phyloP scores from a whole-genome alignment of 2,888 invertebrate species.

The Drosophila paranaensis region DNA sequence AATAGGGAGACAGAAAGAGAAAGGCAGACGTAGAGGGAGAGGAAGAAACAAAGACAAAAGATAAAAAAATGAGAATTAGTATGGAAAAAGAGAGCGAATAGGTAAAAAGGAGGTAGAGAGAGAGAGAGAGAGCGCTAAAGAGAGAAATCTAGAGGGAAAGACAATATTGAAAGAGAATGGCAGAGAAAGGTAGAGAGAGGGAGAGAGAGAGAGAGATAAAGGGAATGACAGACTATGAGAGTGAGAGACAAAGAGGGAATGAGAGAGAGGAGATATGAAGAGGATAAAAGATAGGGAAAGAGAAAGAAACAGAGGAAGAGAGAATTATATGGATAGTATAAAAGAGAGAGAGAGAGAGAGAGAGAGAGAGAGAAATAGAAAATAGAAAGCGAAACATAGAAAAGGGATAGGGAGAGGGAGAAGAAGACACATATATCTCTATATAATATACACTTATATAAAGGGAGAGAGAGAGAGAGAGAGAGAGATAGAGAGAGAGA shows the following conservation, averaged over 20 bases:
- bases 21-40: neutral
- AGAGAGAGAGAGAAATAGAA: neutral
- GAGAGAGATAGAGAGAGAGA: neutral
- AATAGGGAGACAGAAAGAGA: neutral
- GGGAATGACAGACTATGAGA: too few relatives aligned
- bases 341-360: neutral
- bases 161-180: too few relatives aligned
- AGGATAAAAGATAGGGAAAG: neutral
- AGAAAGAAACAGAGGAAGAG: neutral
- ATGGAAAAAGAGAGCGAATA: too few relatives aligned
- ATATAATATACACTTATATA: too few relatives aligned
- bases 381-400: neutral
- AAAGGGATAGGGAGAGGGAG: too few relatives aligned
- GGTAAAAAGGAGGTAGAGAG: neutral
- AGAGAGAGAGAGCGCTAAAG: too few relatives aligned
- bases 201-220: too few relatives aligned
- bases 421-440: too few relatives aligned
- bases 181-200: too few relatives aligned
- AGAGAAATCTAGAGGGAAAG: too few relatives aligned
- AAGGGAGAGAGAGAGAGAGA: neutral
- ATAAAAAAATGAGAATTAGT: too few relatives aligned
- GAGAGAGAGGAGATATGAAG: neutral
- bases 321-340: too few relatives aligned
- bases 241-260: neutral
- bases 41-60: neutral